Conservation (phyloP, 2,888 invertebrate species). For the Hyposoter dolosus region DNA sequence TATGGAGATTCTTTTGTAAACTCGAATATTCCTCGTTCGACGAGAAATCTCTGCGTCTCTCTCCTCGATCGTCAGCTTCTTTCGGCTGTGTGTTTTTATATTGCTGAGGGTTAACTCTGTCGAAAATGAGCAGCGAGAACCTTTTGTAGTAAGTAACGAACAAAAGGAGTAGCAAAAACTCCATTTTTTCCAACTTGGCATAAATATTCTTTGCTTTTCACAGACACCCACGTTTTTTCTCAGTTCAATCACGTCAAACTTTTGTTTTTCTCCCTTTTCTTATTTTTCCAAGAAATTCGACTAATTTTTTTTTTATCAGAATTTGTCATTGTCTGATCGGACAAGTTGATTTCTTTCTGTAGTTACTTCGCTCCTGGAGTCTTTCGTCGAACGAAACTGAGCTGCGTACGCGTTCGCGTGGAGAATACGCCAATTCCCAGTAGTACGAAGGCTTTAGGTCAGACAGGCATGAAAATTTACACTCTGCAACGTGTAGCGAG, state of each 20-base stretch:
- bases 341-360: neutral
- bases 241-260: neutral
- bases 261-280: neutral
- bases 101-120: neutral
- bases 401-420: neutral
- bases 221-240: neutral
- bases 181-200: neutral
- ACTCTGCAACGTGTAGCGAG: too few species aligned
- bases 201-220: neutral
- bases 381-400: neutral
- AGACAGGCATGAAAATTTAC: neutral
- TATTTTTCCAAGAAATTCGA: neutral
- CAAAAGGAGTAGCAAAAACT: neutral
- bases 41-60: neutral
- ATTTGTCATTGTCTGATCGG: neutral
- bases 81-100: slow-evolving; percentile 14
- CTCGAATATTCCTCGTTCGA: slow-evolving; percentile 40
- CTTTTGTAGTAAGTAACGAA: neutral
- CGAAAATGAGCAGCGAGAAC: neutral
- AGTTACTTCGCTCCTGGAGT: neutral
- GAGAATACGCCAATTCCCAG: neutral
- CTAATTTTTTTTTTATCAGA: neutral
- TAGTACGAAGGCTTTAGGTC: slow-evolving; percentile 10
- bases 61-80: slow-evolving; percentile 13
- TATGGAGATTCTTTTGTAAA: slow-evolving; percentile 52